Evolutionary conservation across 2,888 invertebrate species (phyloP).

Genomic region (Epsilonema sp.): DNA sequence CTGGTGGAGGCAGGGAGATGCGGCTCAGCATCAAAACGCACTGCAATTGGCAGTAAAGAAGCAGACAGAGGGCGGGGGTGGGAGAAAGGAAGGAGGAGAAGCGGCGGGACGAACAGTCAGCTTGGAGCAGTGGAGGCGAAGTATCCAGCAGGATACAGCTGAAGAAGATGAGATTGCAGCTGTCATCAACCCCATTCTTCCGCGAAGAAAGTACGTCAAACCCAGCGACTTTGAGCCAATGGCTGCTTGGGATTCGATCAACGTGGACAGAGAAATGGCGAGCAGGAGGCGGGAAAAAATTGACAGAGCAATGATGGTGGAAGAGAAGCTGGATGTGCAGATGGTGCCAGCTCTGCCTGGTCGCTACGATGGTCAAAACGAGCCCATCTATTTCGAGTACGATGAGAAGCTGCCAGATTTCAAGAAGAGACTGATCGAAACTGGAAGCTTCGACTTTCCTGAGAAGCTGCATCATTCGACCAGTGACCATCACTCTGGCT

Average conservation of each 20-base stretch:
- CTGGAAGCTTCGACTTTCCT: slow-evolving; percentile 8
- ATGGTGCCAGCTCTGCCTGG: slow-evolving; percentile 1
- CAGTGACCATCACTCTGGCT: not conserved
- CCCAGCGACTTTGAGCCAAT: slow-evolving; percentile 6
- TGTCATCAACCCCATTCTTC: not conserved
- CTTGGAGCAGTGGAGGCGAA: no score
- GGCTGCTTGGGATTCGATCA: slow-evolving; percentile 3
- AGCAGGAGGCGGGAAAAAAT: not conserved
- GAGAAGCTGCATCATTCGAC: not conserved
- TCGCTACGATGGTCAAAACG: not conserved
- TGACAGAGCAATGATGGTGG: not conserved
- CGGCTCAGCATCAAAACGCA: not conserved
- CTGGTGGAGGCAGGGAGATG: not conserved
- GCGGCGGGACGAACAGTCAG: not conserved
- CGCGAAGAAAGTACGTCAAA: not conserved
- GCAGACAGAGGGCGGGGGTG: not conserved
- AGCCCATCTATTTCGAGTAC: slow-evolving; percentile 10
- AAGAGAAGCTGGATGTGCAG: not conserved
- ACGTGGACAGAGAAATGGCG: not conserved
- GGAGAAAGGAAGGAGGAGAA: not conserved
- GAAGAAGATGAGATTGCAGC: not conserved
- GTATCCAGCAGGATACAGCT: not conserved
- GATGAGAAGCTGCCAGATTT: slow-evolving; percentile 9
- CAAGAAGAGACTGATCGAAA: slow-evolving; percentile 10
- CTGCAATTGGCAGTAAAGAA: not conserved